Percentiles rank a stretch among this genome's conserved stretches.
Conservation (phyloP, 1,140 invertebrate genomes). For the Lepidurus arcticus region DNA sequence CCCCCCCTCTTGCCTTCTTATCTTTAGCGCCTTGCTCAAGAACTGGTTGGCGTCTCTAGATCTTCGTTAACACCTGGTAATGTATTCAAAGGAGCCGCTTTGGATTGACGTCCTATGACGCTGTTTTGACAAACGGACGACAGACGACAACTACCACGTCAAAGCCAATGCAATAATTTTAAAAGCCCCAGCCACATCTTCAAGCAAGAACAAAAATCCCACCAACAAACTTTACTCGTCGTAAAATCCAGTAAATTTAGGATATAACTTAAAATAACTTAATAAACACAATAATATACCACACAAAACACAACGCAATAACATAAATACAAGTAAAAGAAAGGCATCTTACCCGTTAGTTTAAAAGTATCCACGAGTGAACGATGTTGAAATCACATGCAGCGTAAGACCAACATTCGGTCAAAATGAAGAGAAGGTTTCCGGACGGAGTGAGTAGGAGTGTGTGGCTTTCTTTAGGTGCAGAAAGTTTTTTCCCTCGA, state of each 20-base stretch:
- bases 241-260: too few species aligned
- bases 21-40: not conserved
- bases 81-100: not conserved
- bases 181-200: too few species aligned
- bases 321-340: not conserved
- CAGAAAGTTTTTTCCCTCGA: too few species aligned
- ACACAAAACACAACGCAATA: not conserved
- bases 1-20: not conserved
- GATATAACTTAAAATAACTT: not conserved
- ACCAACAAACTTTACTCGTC: too few species aligned
- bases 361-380: not conserved
- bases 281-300: too few species aligned
- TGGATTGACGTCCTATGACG: not conserved
- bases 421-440: not conserved
- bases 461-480: too few species aligned
- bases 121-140: constrained; percentile 11
- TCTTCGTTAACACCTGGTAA: constrained; percentile 7
- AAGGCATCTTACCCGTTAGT: not conserved
- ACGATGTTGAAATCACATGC: not conserved
- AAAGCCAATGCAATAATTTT: not conserved
- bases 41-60: not conserved
- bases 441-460: not conserved
- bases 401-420: not conserved
- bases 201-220: too few species aligned
- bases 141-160: not conserved